Base-by-base conservation (phyloP, 2,888 invertebrate species). In the Fragum sueziense region DNA sequence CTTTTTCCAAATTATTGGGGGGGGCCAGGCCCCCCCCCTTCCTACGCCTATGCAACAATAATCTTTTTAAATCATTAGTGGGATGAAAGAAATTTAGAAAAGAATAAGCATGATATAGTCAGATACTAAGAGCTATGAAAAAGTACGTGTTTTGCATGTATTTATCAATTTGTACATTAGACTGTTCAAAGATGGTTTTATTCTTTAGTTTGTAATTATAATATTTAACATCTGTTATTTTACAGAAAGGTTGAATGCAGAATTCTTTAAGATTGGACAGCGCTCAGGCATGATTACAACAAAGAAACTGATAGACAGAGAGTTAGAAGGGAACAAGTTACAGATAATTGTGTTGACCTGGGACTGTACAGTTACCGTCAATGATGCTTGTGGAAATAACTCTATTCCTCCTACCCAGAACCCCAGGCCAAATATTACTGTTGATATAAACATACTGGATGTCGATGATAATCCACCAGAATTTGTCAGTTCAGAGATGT, bases 381-480 rank as follows among this genome's bases (percentile, higher is more conserved):
- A 37, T 65, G 41, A 20, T 11, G 37, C 41, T 41, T n/a, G n/a
- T n/a, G 41, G 41, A 17, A 65, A 65, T 41, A 34, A 25, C 22
- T 34, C 65, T 2, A 2, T 14, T 22, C 22, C 17, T 9, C 34
- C n/a, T 11, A 27, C 2, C 0, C 37, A 27, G 37, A 25, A 37
- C 1, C 6, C 17, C 17, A n/a, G 25, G 17, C 37, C 65, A 27
- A 70, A 70, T 34, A 70, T 52, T 9, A 52, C 34, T 14, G 70
- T 80, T 17, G 37, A 59, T 29, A 57, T 80, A 27, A 17, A 41
- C 17, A 33, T 80, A 29, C 20, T 65, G 0, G 80, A 80, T 41
- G 65, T 72, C 22, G 70, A 79, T 52, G 79, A 79, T 34, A 79
- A 75, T 47, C 22, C 79, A 11, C 79, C 79, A 41, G 47, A 25